These are phyloP conservation scores for Scomber colias DNA, from an alignment of 2,113 vertebrate species.

Conservation along the genomic window DNA sequence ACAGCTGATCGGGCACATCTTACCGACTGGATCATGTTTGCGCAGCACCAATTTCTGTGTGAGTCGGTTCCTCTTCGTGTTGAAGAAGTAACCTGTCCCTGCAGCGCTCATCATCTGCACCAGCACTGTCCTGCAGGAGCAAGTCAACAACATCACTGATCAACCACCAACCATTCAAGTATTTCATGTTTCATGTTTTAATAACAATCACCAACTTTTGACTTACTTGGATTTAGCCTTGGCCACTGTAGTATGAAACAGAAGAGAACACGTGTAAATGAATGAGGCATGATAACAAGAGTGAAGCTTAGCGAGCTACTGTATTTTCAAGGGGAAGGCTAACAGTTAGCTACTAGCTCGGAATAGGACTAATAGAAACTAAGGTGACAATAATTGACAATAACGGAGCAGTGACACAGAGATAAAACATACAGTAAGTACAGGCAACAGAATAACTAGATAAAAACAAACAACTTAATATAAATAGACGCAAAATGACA, in stretches of 20 bases:
- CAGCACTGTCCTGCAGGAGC: constrained; percentile 86
- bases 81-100: constrained; percentile 91
- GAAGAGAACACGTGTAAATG: not conserved
- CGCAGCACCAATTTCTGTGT: constrained; percentile 91
- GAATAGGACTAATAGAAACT: not conserved
- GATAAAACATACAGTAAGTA: not conserved
- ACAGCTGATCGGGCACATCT: constrained; percentile 45
- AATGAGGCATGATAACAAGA: not conserved
- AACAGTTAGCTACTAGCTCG: not conserved
- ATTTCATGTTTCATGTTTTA: too few relatives aligned
- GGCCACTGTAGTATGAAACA: constrained; percentile 77
- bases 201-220: not conserved
- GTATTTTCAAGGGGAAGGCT: not conserved
- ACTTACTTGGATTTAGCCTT: constrained; percentile 89
- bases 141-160: not conserved
- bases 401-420: too few relatives aligned
- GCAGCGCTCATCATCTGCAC: constrained; percentile 96
- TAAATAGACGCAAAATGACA: not conserved
- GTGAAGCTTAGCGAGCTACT: not conserved
- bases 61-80: constrained; percentile 89
- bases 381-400: not conserved
- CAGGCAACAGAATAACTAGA: not conserved
- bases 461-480: not conserved
- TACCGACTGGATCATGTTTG: constrained; percentile 94
- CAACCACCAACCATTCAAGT: too few relatives aligned